These are phyloP conservation scores for Isaurus tuberculatus DNA, from an alignment of 92 coral and sea anemone species.

Conservation along the genomic window DNA sequence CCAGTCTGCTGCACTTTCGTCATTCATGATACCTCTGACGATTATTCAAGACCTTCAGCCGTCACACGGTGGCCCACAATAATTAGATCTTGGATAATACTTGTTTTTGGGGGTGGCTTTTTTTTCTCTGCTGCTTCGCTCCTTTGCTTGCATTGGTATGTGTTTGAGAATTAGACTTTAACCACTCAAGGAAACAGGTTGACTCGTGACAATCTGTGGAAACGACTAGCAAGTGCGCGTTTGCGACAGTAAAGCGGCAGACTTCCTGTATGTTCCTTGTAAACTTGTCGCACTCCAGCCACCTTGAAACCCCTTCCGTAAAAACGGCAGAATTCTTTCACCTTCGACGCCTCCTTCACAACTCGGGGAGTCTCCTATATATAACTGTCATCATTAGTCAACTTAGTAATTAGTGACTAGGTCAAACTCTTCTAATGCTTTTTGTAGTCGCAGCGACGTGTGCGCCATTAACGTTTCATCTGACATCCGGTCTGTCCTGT, in stretches of 20 bases:
- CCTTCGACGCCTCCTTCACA: conserved; percentile 26
- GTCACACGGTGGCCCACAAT: conserved; percentile 2
- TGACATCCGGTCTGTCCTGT: conserved; percentile 22
- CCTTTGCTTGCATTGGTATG: neutral
- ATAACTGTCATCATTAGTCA: conserved; percentile 5
- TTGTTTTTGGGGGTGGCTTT: neutral
- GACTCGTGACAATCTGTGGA: neutral
- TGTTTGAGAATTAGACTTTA: neutral
- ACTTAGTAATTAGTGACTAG: too few species aligned
- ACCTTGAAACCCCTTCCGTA: conserved; percentile 39
- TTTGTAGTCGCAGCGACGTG: conserved; percentile 24
- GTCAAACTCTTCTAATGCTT: conserved; percentile 27
- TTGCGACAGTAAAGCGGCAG: conserved; percentile 36
- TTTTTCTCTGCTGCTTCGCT: conserved; percentile 6
- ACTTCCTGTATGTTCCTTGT: conserved; percentile 26
- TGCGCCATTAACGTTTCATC: conserved; percentile 40
- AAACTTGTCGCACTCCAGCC: conserved; percentile 19
- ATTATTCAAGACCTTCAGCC: neutral
- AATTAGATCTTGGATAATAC: neutral
- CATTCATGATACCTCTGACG: neutral
- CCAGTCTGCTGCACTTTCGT: conserved; percentile 21
- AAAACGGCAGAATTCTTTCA: conserved; percentile 32
- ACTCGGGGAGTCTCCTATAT: conserved; percentile 36
- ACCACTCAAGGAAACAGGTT: neutral
- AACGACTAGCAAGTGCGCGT: neutral